Evolutionary conservation across 2,113 vertebrate genomes (phyloP).

Genomic region (Lophotis ruficrista): DNA sequence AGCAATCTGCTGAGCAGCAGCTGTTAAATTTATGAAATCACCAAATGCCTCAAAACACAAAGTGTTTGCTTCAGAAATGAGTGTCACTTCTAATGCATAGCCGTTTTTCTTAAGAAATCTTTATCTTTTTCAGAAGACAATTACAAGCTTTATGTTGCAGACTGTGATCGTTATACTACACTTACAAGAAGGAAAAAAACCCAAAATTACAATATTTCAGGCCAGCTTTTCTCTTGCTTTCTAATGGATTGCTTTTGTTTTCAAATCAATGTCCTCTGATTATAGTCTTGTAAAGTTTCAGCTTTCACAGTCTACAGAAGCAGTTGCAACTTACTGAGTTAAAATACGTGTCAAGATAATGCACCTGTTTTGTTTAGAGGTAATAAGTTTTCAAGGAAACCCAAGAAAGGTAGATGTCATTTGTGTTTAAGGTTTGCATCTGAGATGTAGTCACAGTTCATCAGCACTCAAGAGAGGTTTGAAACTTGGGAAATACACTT

Average conservation of each 20-base stretch:
- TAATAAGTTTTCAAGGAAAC: background rate
- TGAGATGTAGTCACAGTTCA: slow-evolving; percentile 21
- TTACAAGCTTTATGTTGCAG: background rate
- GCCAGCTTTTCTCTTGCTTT: slow-evolving; percentile 48
- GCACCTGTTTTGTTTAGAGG: background rate
- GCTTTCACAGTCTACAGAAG: slow-evolving; percentile 2
- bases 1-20: slow-evolving; percentile 59
- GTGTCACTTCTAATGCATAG: background rate
- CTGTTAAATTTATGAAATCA: slow-evolving; percentile 63
- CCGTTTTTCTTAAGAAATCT: slow-evolving; percentile 16
- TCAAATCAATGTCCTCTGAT: slow-evolving; percentile 55
- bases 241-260: slow-evolving; percentile 65
- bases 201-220: slow-evolving; percentile 18
- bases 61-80: background rate
- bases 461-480: background rate
- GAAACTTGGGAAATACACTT: slow-evolving; percentile 22
- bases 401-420: background rate
- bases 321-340: slow-evolving; percentile 38
- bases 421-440: slow-evolving; percentile 46
- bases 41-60: slow-evolving; percentile 8
- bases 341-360: slow-evolving; percentile 39
- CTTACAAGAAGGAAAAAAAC: slow-evolving; percentile 2
- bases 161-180: background rate
- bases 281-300: slow-evolving; percentile 30
- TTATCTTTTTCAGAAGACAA: slow-evolving; percentile 10